Base-by-base conservation (phyloP, 2,888 invertebrate species). In the Lasioglossum calceatum region DNA sequence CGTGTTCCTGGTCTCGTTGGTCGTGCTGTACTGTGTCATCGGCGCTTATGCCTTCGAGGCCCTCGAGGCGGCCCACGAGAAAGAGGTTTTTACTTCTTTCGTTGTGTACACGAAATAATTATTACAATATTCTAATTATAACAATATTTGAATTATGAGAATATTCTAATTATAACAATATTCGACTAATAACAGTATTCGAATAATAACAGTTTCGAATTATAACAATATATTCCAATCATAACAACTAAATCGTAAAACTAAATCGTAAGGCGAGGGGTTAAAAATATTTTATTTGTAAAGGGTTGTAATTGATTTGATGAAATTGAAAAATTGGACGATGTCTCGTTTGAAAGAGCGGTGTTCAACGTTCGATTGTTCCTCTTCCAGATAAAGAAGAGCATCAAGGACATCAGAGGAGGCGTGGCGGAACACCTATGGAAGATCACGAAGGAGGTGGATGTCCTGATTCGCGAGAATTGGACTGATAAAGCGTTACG, bases 21-120 rank as follows among this genome's bases (percentile, higher is more conserved):
- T 99, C 91, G 98, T 98, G 87, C 97, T 98, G 50, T 99, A 99
- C 96, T 98, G 98, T 95, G 97, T 98, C 92, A 97, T 98, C 81
- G 98, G 98, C 14, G 98, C 98, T 27, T 97, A 97, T 94, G 97
- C 98, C 84, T 98, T 99, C 95, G 97, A 97, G 95, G 96, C 96
- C 77, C 96, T 98, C 83, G 98, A 98, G 94, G 96, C 97, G 10
- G 96, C 96, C 75, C 97, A 98, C 93, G 98, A 98, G 95, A 96
- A 96, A 91, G 96, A 97, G 95, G 98, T 98, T 78, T 36, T 0
- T 4, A 10, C 58, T n/a, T 58, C 0, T n/a, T n/a, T 1, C 58
- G n/a, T 58, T n/a, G n/a, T 10, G 12, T 14, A 12, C 27, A 4
- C 4, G 1, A 10, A 61, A 61, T 27, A 27, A 27, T 61, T 61